Percentiles rank a stretch among this genome's conserved stretches.
Conservation (phyloP, 2,888 invertebrate species). For the Dexiosoma caninum region DNA sequence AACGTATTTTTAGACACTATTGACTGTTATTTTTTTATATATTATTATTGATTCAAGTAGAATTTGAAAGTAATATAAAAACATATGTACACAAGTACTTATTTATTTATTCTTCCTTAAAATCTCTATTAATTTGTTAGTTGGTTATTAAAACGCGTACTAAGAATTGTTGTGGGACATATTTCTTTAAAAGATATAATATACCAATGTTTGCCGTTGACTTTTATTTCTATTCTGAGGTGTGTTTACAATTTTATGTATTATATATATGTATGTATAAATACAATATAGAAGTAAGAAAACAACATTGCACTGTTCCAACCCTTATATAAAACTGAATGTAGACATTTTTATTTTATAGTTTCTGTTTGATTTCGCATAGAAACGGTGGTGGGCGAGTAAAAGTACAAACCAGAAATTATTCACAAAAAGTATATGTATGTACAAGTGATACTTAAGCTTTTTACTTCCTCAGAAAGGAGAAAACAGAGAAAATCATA, state of each 20-base stretch:
- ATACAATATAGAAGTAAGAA: neutral
- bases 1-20: neutral
- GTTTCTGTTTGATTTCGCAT: too few relatives aligned
- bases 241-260: slow-evolving; percentile 61
- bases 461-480: too few relatives aligned
- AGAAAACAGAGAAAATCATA: too few relatives aligned
- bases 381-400: too few relatives aligned
- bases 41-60: too few relatives aligned
- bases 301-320: slow-evolving; percentile 48
- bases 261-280: slow-evolving; percentile 41
- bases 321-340: slow-evolving; percentile 27
- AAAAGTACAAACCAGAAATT: too few relatives aligned
- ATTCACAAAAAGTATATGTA: too few relatives aligned
- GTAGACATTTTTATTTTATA: neutral
- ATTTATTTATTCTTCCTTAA: too few relatives aligned
- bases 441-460: too few relatives aligned
- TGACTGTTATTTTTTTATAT: neutral
- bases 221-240: slow-evolving; percentile 53
- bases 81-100: too few relatives aligned
- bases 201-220: slow-evolving; percentile 32
- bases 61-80: too few relatives aligned
- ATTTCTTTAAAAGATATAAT: slow-evolving; percentile 27
- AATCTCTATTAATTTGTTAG: too few relatives aligned
- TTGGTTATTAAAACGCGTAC: neutral
- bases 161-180: neutral